phyloP scores from a whole-genome alignment of 2,888 invertebrate species.

The Camponotus fellah region DNA sequence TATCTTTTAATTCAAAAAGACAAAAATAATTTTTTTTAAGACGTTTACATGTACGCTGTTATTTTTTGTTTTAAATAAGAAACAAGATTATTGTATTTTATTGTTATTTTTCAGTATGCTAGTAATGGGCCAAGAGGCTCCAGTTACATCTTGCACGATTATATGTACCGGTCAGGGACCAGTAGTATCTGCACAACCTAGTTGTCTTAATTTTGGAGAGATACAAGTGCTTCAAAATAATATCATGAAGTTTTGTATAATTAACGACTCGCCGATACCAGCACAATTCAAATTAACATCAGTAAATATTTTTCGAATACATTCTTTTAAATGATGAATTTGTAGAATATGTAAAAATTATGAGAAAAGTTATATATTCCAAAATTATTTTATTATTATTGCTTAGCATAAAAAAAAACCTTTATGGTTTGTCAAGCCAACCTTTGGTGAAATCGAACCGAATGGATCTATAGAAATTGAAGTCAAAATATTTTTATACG shows the following conservation, averaged over 20 bases:
- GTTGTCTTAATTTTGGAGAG: conserved; percentile 89
- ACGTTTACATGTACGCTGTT: background rate
- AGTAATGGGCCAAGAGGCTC: conserved; percentile 85
- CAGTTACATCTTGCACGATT: conserved; percentile 86
- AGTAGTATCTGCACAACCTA: conserved; percentile 89
- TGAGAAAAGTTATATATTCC: background rate
- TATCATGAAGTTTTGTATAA: conserved; percentile 87
- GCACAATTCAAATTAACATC: conserved; percentile 88
- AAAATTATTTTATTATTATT: conserved; percentile 6
- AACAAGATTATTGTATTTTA: background rate
- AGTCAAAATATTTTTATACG: conserved; percentile 82
- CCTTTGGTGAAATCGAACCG: conserved; percentile 78
- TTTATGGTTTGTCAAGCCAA: conserved; percentile 77
- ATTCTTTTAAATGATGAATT: background rate
- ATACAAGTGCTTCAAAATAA: conserved; percentile 87
- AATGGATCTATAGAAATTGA: conserved; percentile 78
- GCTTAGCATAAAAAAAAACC: conserved; percentile 69
- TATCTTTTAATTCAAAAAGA: background rate
- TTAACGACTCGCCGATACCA: conserved; percentile 91
- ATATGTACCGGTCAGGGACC: conserved; percentile 89
- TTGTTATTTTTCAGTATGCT: conserved; percentile 71
- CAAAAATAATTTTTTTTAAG: background rate
- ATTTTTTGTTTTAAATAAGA: background rate
- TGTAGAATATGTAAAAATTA: background rate
- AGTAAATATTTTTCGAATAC: conserved; percentile 70